phyloP scores from a whole-genome alignment of 2,113 vertebrate species.

The Passer domesticus region DNA sequence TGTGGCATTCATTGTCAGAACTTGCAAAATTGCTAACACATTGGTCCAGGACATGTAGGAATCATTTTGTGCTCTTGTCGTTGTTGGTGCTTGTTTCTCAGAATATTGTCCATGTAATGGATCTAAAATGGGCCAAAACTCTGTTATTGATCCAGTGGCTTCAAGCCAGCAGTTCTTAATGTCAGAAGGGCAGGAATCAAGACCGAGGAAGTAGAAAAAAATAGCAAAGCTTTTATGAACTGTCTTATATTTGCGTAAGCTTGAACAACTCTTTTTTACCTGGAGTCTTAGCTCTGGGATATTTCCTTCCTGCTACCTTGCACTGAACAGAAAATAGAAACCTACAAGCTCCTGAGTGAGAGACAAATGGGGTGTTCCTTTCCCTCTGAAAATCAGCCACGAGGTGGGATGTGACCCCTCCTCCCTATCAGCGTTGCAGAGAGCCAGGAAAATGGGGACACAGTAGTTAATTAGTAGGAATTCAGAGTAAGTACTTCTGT shows the following conservation, averaged over 20 bases:
- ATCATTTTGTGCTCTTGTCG: not conserved
- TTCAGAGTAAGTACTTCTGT: not conserved
- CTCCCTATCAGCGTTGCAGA: not conserved
- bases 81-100: not conserved
- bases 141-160: not conserved
- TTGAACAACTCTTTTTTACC: not conserved
- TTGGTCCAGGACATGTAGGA: not conserved
- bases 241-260: not conserved
- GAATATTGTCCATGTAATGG: not conserved
- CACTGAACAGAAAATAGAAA: not conserved
- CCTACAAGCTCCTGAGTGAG: not conserved
- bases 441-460: not conserved
- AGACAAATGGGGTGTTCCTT: rapidly evolving
- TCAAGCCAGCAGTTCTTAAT: not conserved
- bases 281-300: not conserved
- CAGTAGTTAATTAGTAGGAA: not conserved
- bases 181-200: not conserved
- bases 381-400: not conserved
- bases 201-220: not conserved
- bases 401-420: not conserved
- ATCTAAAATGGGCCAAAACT: not conserved
- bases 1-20: not conserved
- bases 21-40: not conserved
- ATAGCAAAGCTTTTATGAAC: not conserved
- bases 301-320: not conserved